These are phyloP conservation scores for Drosophila bocqueti DNA, from an alignment of 1,140 invertebrate genomes.

Conservation along the genomic window DNA sequence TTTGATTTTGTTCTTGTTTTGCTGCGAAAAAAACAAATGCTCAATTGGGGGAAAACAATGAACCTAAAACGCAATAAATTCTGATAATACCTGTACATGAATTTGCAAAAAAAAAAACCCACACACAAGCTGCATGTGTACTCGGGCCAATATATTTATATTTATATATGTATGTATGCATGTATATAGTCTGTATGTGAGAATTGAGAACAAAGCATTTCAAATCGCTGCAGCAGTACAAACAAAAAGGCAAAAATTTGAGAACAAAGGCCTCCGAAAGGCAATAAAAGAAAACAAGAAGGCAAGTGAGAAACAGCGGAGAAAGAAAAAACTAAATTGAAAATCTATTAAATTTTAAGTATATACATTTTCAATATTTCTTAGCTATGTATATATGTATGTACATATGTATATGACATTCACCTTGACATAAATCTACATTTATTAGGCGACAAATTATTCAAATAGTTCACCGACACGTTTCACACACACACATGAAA, in stretches of 20 bases:
- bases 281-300: slow-evolving; percentile 11
- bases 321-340: slow-evolving; percentile 6
- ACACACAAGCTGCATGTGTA: slow-evolving; percentile 37
- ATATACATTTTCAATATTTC: not conserved
- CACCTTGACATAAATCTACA: not conserved
- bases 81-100: slow-evolving; percentile 71
- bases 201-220: slow-evolving; percentile 75
- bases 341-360: not conserved
- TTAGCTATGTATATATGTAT: no score
- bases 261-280: slow-evolving; percentile 64
- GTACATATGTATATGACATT: not conserved
- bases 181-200: not conserved
- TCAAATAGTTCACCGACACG: slow-evolving; percentile 1
- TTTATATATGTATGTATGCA: not conserved
- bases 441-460: not conserved
- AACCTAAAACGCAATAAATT: slow-evolving; percentile 78
- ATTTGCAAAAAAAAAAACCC: slow-evolving; percentile 49
- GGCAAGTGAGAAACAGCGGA: slow-evolving; percentile 15
- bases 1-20: slow-evolving; percentile 2
- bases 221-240: slow-evolving; percentile 58
- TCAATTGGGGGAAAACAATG: slow-evolving; percentile 62
- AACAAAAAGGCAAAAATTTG: slow-evolving; percentile 21
- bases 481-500: slow-evolving; percentile 4
- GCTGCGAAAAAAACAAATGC: slow-evolving; percentile 32
- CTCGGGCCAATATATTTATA: slow-evolving; percentile 24